A percentile compares a stretch with the other conserved stretches of the same genome.
phyloP scores from a whole-genome alignment of 2,888 invertebrate species.

The Meta bourneti region DNA sequence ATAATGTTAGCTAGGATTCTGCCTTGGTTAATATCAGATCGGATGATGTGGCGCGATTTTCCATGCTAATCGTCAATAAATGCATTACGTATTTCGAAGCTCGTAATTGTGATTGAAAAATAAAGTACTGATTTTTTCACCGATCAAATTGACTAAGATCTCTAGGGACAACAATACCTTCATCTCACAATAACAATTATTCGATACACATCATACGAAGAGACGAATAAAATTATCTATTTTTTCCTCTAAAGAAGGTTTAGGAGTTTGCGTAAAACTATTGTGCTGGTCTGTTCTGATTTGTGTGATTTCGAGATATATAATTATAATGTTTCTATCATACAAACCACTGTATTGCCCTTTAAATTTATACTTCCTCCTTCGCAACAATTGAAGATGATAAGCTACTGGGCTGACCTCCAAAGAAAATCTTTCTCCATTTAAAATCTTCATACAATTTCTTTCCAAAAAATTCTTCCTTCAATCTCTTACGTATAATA shows the following conservation, averaged over 20 bases:
- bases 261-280: constrained; percentile 34
- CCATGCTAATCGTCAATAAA: too few relatives aligned
- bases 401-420: constrained; percentile 6
- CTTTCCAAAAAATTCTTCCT: neutral
- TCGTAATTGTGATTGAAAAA: too few relatives aligned
- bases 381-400: neutral
- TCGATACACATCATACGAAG: neutral
- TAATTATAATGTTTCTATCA: neutral
- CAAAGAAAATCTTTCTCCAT: neutral
- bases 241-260: constrained; percentile 12
- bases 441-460: neutral
- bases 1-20: too few relatives aligned
- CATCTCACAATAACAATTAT: constrained; percentile 20
- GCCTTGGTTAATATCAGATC: too few relatives aligned
- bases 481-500: neutral
- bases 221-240: constrained; percentile 10
- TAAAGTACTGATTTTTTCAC: too few relatives aligned
- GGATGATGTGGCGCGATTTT: too few relatives aligned
- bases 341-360: neutral
- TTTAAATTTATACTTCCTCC: neutral
- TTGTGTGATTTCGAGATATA: constrained; percentile 6
- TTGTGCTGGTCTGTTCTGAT: constrained; percentile 18
- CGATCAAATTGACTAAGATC: neutral
- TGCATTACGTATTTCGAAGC: too few relatives aligned
- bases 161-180: neutral